Evolutionary conservation across 2,797 vertebrate species (phyloP), one percentile per base, ranked within the genome.

Genomic region (Sylvia borin): DNA sequence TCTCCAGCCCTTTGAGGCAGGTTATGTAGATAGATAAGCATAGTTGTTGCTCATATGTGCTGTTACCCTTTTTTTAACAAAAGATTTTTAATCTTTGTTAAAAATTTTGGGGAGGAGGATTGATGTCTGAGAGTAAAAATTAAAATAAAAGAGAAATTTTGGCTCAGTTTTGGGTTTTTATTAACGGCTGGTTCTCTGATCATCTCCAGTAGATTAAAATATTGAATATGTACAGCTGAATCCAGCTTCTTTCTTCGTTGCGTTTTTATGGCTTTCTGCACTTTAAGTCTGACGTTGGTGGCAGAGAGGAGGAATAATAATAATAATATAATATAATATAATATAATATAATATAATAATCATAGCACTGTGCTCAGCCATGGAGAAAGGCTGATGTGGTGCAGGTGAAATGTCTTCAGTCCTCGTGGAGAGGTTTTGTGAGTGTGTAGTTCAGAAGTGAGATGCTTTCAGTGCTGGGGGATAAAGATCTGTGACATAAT

Each of bases 71-170:
- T 61, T 61, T 34, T 51, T 65, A 27, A 82, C 36, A 36, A 36
- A 36, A 36, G n/a, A 36, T 36, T 36, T 36, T 36, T 8, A 36
- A 36, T 8, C 10, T 29, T 61, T 6, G 38, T 51, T 65, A 27
- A 82, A 77, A 76, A 14, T 0, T 2, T 27, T 51, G 11, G 5
- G 5, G 3, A 1, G 7, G 3, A 34, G 24, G 5, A 12, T 24
- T 8, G 5, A 2, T 74, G 26, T 43, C 34, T 76, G 20, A 60
- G 14, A 79, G 55, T 12, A 36, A 25, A 27, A 70, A 19, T 16
- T 25, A 60, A 45, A 70, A 27, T 3, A 36, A 13, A 38, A 32
- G 13, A 38, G 2, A 48, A 34, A 18, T 50, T n/a, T n/a, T n/a
- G n/a, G 2, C 10, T 86, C 7, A 19, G 5, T 45, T 15, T 66